Percentiles rank a stretch among this genome's conserved stretches.
Evolutionary conservation across 92 coral and sea anemone species (phyloP).

Genomic region (Palythoa grandis): DNA sequence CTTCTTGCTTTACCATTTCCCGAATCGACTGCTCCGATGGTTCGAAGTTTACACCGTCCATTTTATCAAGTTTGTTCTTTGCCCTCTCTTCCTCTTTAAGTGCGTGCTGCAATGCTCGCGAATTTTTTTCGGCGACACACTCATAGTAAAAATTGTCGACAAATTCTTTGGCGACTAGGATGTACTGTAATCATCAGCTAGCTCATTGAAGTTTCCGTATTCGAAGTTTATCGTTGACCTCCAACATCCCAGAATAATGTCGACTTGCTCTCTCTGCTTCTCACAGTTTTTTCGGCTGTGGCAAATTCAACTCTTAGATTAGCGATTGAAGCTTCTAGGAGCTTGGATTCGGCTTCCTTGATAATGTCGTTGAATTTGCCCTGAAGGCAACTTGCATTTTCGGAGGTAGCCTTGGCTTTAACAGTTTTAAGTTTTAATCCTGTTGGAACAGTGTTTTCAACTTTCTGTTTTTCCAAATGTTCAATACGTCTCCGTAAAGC

Average conservation of each 20-base stretch:
- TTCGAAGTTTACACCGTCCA: slow-evolving; percentile 14
- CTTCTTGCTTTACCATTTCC: slow-evolving; percentile 18
- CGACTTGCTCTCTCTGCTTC: slow-evolving; percentile 17
- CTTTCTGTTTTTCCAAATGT: neutral
- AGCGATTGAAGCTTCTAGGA: slow-evolving; percentile 3
- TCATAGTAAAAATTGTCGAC: slow-evolving; percentile 10
- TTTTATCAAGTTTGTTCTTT: slow-evolving; percentile 2
- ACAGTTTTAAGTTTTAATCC: neutral
- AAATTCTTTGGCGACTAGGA: neutral
- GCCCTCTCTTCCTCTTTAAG: slow-evolving; percentile 23
- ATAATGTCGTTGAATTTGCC: neutral
- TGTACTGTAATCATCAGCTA: slow-evolving; percentile 10
- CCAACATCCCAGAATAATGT: neutral
- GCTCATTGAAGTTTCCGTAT: slow-evolving; percentile 11
- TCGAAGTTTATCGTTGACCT: neutral
- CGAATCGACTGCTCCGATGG: slow-evolving; percentile 8
- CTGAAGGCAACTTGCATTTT: neutral
- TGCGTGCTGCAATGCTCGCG: neutral
- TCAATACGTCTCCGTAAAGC: neutral
- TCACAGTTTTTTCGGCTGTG: slow-evolving; percentile 2
- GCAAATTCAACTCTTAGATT: slow-evolving; percentile 1
- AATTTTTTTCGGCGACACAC: slow-evolving; percentile 1
- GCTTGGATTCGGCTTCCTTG: slow-evolving; percentile 11
- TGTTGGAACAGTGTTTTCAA: neutral
- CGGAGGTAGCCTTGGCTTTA: neutral